phyloP scores from a whole-genome alignment of 2,113 vertebrate genomes.

The Channa argus region DNA sequence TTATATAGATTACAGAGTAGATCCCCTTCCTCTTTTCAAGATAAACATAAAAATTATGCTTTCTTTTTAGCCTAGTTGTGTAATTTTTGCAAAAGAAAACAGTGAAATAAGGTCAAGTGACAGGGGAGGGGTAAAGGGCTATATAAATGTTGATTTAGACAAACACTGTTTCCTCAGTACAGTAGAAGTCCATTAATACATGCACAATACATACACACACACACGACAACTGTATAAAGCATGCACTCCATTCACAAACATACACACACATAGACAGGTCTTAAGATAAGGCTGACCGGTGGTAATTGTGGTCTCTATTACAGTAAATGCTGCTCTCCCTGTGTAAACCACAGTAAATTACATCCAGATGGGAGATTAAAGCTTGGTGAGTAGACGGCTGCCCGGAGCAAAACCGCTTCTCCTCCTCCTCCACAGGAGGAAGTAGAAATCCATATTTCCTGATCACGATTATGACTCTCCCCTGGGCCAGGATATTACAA shows the following conservation, averaged over 20 bases:
- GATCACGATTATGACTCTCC: slow-evolving; percentile 82
- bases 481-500: slow-evolving; percentile 78
- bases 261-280: slow-evolving; percentile 69
- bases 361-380: slow-evolving; percentile 88
- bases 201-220: slow-evolving; percentile 39
- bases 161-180: slow-evolving; percentile 69
- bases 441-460: slow-evolving; percentile 87
- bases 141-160: slow-evolving; percentile 71
- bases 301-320: slow-evolving; percentile 87
- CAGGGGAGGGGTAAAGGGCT: slow-evolving; percentile 41
- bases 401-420: slow-evolving; percentile 73
- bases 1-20: background rate
- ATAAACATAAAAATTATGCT: slow-evolving; percentile 8
- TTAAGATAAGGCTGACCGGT: slow-evolving; percentile 79
- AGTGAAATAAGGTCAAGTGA: slow-evolving; percentile 41
- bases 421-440: slow-evolving; percentile 72
- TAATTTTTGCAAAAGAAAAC: background rate
- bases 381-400: slow-evolving; percentile 77
- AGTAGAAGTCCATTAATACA: slow-evolving; percentile 67
- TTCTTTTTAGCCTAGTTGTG: background rate
- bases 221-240: slow-evolving; percentile 53
- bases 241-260: slow-evolving; percentile 43
- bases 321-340: slow-evolving; percentile 84
- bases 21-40: background rate
- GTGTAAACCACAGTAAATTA: slow-evolving; percentile 86